Base-by-base conservation (phyloP, 1,140 invertebrate genomes). In the Drosophila kepulauana region DNA sequence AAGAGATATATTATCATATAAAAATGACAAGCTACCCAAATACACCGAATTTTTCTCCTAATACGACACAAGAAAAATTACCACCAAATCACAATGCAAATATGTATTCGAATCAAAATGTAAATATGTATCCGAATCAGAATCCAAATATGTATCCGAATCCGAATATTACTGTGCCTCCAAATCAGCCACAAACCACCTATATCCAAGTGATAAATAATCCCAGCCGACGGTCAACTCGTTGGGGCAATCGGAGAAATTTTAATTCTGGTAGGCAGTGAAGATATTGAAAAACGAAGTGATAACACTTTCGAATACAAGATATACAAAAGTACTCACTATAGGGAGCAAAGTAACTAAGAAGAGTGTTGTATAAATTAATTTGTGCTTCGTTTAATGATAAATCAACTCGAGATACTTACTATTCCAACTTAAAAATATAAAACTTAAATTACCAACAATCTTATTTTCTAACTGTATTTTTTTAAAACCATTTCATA, bases 1-100 rank as follows among this genome's bases (percentile, higher is more conserved):
- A 38, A 38, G 41, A 66, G 5, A 5, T 6, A 48, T n/a, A 20
- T 8, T 2, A 25, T 5, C n/a, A 15, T 38, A 15, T 1, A 25
- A 57, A 11, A 56, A 74, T 74, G 71, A 68, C 57, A 5, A 62
- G 8, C 8, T 58, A 65, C 16, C 5, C 20, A 33, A 43, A 35
- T 13, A 7, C n/a, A 13, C n/a, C 33, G 6, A 33, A 15, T 15
- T 30, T 33, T 3, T 28, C 30, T 54, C 30, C 28, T 8, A 35
- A 10, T 54, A n/a, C 6, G 1, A 54, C 1, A 33, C 5, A 3
- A n/a, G 30, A 25, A n/a, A 52, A 30, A 33, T 30, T 30, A 33
- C 51, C 51, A 1, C 49, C 49, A 1, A 30, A 11, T n/a, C 49
- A 25, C 5, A 28, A 28, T 28, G 10, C 20, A 20, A 0, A 25